A percentile compares a stretch with the other conserved stretches of the same genome.
These are phyloP conservation scores for Lottia gigantea DNA, from an alignment of 2,888 invertebrate genomes.

Conservation along the genomic window DNA sequence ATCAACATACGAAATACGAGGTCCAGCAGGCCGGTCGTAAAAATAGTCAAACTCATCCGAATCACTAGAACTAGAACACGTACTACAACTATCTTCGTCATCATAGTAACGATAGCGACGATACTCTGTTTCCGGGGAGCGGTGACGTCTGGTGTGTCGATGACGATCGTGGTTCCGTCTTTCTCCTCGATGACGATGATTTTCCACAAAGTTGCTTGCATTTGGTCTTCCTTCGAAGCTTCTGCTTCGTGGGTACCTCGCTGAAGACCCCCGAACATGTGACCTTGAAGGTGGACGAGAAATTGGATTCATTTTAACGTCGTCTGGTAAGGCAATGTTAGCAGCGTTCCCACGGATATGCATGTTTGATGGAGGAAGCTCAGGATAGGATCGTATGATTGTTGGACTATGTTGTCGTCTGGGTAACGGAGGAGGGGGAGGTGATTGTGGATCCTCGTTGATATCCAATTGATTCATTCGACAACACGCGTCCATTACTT, in stretches of 20 bases:
- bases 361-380: background rate
- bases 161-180: background rate
- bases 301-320: slow-evolving; percentile 63
- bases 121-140: slow-evolving; percentile 7
- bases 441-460: slow-evolving; percentile 10
- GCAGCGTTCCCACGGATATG: slow-evolving; percentile 1
- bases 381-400: background rate
- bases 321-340: slow-evolving; percentile 46
- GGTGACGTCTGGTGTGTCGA: slow-evolving; percentile 14
- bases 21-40: slow-evolving; percentile 78
- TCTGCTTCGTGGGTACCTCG: slow-evolving; percentile 53
- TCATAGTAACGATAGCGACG: slow-evolving; percentile 35
- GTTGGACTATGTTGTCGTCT: slow-evolving; percentile 18
- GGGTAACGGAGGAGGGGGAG: slow-evolving; percentile 23
- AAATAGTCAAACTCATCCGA: slow-evolving; percentile 87
- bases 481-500: background rate
- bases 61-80: slow-evolving; percentile 78
- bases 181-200: background rate
- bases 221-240: slow-evolving; percentile 58
- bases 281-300: slow-evolving; percentile 48
- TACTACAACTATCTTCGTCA: slow-evolving; percentile 83
- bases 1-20: slow-evolving; percentile 91
- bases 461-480: slow-evolving; percentile 1
- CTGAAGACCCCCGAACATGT: background rate
- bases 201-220: slow-evolving; percentile 23